Base-by-base conservation (phyloP, 2,797 vertebrate species). In the Ctenopoma kingsleyae region DNA sequence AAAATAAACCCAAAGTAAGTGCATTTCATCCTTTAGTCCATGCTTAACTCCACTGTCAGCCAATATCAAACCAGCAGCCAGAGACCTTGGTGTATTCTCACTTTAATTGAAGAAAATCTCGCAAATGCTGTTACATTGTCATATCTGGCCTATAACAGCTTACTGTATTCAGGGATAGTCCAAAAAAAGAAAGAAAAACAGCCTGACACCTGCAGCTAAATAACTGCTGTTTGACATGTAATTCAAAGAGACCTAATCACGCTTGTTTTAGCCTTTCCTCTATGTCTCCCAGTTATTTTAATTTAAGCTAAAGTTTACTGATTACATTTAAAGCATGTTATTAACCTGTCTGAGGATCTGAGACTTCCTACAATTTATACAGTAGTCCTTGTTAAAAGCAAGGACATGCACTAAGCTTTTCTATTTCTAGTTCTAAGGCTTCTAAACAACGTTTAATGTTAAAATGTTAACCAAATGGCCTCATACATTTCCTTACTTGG, bases 401-500 rank as follows among this genome's bases (percentile, higher is more conserved):
- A 48, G 32, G 35, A 48, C 49, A 53, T 48, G 32, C 44, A 19
- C 38, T 19, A n/a, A 57, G 16, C 25, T 36, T 48, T 59, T 12
- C 15, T n/a, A 43, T 17, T 43, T n/a, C 8, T 17, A 8, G 5
- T n/a, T n/a, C 8, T 3, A 17, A n/a, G 16, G 6, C 17, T 43
- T 43, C 3, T 7, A 25, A 36, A 17, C 30, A 13, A 13, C 62
- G 60, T 61, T 72, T 64, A 58, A 62, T 48, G 15, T 25, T 23
- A 67, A 40, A 58, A 62, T 48, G 13, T 27, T 20, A 67, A 40
- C 38, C 54, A 35, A 48, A 2, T 22, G 10, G 30, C 51, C 44
- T 13, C 1, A 22, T 62, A 40, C 10, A 47, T 80, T 65, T 64
- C 15, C 15, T 15, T 6, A 7, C 22, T 44, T 30, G 13, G 23